Base-by-base conservation (phyloP, 2,113 vertebrate genomes). In the Salvelinus fontinalis region DNA sequence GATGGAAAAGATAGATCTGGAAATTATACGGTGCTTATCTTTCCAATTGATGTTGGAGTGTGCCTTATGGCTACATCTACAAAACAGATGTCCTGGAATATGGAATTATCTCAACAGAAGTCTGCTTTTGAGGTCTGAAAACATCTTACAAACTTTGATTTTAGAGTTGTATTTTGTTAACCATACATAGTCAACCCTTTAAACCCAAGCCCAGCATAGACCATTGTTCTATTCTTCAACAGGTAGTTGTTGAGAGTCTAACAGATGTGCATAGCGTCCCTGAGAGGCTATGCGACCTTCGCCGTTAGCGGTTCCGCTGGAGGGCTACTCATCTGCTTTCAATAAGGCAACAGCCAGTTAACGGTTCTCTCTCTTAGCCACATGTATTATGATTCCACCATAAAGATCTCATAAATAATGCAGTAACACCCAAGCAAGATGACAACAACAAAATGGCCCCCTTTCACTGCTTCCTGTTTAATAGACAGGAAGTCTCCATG, bases 261-360 rank as follows among this genome's bases (percentile, higher is more conserved):
- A 44, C 39, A 44, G 39, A 57, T 64, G 64, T 39, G 39, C n/a
- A 18, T 27, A 11, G 7, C 11, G 57, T 31, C 57, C 20, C 22
- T 75, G 39, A 14, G 64, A 75, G 26, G 5, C 14, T 20, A 82
- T 49, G 13, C 12, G 70, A 82, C 27, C 26, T 5, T 70, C 62
- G 69, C 31, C 31, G 31, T 34, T 34, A 34, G 31, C 31, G 5
- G 31, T 34, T 34, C 70, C 49, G 64, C 59, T 13, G 60, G 60
- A 48, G 39, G 64, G 5, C 14, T 20, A 82, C 79, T 73, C 13
- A 20, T 72, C 34, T 69, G 59, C 2, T 59, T 68, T 65, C 60
- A 22, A 54, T 44, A 65, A 29, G 27, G 65, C 54, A 31, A 26
- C 29, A 48, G 69, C n/a, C 54, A 70, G 57, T 34, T 34, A 34